Base-by-base conservation (phyloP, 2,888 invertebrate species). In the Sesia bembeciformis region DNA sequence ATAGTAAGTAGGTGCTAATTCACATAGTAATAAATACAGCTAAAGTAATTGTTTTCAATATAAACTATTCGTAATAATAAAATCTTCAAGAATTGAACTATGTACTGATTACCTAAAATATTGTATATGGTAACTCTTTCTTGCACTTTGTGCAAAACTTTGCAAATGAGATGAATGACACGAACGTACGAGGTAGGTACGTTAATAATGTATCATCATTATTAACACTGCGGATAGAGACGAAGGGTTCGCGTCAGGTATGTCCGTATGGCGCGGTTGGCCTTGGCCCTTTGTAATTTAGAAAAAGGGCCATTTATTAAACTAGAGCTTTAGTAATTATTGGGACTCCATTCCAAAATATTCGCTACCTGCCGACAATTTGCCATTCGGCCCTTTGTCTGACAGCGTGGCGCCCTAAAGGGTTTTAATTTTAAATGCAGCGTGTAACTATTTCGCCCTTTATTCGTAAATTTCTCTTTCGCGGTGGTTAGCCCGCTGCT, bases 331-430 rank as follows among this genome's bases (percentile, higher is more conserved):
- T 77, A 74, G 79, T 87, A 88, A 88, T 89, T 88, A 88, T 84
- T 76, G 80, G 77, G 76, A 78, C 74, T 80, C 73, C 78, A 78
- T 78, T 84, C 76, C 78, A 74, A 74, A 78, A 83, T 86, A 87
- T 88, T 89, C 87, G 88, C 89, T 89, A 89, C 89, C 87, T 88
- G 88, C 88, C 78, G 78, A 76, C 84, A 87, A 84, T 89, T 89
- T 84, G 88, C 84, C 84, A 88, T 85, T 87, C 79, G 84, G 77
- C 77, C 75, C 81, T 82, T 89, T 89, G 88, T 89, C 81, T 86
- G 88, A 74, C 87, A 84, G 88, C 80, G 87, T 87, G 89, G 89
- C 88, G 88, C 88, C 88, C 89, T 81, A 89, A 89, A 89, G 89
- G 89, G 89, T 86, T 89, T 79, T 81, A 87, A 89, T 88, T 88